Evolutionary conservation across 2,113 vertebrate genomes (phyloP).

Genomic region (Trematocara nigrifrons): DNA sequence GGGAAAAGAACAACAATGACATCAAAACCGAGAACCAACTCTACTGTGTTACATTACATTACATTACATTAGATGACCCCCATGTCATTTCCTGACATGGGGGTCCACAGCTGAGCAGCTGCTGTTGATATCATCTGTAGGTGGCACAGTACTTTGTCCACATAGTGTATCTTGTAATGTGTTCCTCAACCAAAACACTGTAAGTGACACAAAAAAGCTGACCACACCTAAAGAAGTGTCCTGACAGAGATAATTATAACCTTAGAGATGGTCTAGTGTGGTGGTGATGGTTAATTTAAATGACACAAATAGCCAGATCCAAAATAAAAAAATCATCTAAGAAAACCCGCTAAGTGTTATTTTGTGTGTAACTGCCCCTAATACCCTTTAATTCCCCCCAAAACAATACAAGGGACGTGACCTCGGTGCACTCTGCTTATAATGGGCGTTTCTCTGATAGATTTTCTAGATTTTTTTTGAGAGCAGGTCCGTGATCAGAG

Average conservation of each 20-base stretch:
- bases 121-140: neutral
- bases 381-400: neutral
- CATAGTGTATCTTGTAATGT: neutral
- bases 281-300: neutral
- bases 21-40: neutral
- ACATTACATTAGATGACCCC: neutral
- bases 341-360: neutral
- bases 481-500: neutral
- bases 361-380: neutral
- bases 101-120: neutral
- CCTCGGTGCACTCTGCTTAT: neutral
- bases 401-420: neutral
- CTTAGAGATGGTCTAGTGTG: neutral
- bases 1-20: neutral
- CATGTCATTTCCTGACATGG: neutral
- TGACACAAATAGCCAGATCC: neutral
- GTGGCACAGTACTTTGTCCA: neutral
- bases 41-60: neutral
- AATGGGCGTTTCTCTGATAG: neutral
- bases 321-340: neutral
- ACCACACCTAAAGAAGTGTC: neutral
- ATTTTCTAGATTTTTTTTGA: neutral
- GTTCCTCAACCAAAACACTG: neutral
- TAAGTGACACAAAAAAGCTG: neutral
- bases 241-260: neutral